Evolutionary conservation across 2,797 vertebrate species (phyloP), one percentile per base, ranked within the genome.

Genomic region (Lutjanus campechanus): DNA sequence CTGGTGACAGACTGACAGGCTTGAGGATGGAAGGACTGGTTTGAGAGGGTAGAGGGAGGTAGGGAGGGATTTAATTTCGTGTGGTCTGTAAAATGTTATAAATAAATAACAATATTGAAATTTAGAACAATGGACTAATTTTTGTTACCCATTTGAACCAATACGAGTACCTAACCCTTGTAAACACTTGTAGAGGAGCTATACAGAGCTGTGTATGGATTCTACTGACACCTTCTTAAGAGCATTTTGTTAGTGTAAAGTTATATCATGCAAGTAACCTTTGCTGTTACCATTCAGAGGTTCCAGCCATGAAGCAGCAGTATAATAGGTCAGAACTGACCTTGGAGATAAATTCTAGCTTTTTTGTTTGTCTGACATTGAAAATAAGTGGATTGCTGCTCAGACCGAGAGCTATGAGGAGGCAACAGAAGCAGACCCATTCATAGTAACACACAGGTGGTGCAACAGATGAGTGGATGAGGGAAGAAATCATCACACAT

Each of bases 391-490:
- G 22, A 68, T 15, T 41, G 19, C 61, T 55, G 44, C 59, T 73
- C 29, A 69, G 59, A 60, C 19, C 1, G 0, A 79, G 50, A 82
- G 63, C 47, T 51, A 51, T 44, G 61, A 73, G 58, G 69, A 82
- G 69, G 59, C 62, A 70, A 69, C 68, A 81, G 59, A 67, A 81
- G 59, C 1, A 1, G 15, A n/a, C 49, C 61, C 75, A 78, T 85
- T 88, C 84, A 88, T 73, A 82, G 62, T 76, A 80, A 80, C 36
- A 29, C 53, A 67, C 82, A 86, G 77, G 73, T 2, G 49, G 81
- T 53, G 66, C 56, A 76, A 76, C 84, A 87, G 83, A 85, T 76
- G 73, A 85, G 65, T 47, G 40, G 15, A 75, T 82, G 56, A 84
- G 53, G 36, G 68, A 75, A 29, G 55, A 51, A 61, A 61, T 22